Conservation (phyloP, 2,113 vertebrate species). For the Phalacrocorax aristotelis region DNA sequence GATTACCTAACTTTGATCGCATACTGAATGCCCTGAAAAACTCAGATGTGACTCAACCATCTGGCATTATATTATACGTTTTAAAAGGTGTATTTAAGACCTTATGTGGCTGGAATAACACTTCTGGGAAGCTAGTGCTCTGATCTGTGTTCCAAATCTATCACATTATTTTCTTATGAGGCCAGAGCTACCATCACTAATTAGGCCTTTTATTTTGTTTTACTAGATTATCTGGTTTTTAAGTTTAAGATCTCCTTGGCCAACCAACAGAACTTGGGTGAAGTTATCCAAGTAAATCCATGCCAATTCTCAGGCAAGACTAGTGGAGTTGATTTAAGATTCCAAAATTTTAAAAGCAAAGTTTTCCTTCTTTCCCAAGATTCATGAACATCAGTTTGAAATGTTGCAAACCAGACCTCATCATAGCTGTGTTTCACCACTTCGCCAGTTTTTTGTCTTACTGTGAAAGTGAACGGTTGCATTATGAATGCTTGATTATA, state of each 20-base stretch:
- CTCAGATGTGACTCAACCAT: conserved; percentile 48
- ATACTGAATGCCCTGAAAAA: conserved; percentile 5
- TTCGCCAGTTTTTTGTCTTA: background rate
- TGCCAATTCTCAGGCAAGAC: background rate
- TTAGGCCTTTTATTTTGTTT: conserved; percentile 65
- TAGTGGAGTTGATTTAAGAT: background rate
- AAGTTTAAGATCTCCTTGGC: conserved; percentile 37
- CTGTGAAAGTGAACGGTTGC: background rate
- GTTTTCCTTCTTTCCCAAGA: background rate
- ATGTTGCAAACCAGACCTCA: background rate
- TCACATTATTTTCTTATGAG: conserved; percentile 53
- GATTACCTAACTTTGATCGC: conserved; percentile 8
- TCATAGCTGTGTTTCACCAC: background rate
- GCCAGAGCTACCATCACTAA: conserved; percentile 45
- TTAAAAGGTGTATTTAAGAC: conserved; percentile 57
- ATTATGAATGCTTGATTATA: background rate
- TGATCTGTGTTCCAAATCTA: conserved; percentile 60
- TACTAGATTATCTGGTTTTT: conserved; percentile 63
- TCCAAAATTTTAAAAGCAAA: background rate
- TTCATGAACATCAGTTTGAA: background rate
- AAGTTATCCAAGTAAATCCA: conserved; percentile 7
- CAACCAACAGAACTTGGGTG: background rate
- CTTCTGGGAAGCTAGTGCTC: conserved; percentile 18
- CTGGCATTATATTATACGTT: conserved; percentile 33
- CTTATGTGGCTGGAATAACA: conserved; percentile 61